phyloP scores from a whole-genome alignment of 1,140 invertebrate genomes.

The Sarcophaga peregrina region DNA sequence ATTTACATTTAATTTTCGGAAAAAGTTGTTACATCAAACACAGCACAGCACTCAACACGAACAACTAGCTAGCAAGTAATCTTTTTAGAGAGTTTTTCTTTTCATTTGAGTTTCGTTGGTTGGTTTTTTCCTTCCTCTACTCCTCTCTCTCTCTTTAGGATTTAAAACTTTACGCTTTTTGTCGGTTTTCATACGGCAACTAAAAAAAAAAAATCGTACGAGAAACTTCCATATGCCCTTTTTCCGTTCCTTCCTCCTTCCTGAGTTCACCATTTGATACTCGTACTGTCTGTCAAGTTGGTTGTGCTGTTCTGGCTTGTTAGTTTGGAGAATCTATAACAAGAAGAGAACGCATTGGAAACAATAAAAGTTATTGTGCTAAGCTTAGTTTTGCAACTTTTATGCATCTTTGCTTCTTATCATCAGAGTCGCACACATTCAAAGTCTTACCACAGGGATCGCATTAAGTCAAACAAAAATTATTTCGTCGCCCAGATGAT shows the following conservation, averaged over 20 bases:
- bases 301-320: neutral
- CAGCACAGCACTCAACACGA: neutral
- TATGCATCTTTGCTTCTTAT: constrained; percentile 13
- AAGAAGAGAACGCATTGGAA: neutral
- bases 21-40: neutral
- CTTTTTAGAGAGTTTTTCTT: neutral
- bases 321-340: neutral
- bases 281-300: neutral
- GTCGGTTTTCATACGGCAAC: neutral
- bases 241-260: too few relatives aligned
- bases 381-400: constrained; percentile 14
- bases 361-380: constrained; percentile 18
- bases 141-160: neutral
- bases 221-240: too few relatives aligned
- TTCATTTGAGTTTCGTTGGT: neutral
- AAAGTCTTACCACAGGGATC: neutral
- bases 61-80: neutral
- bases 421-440: neutral
- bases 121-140: neutral
- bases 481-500: neutral
- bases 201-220: too few relatives aligned
- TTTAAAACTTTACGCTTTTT: constrained; percentile 10
- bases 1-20: neutral
- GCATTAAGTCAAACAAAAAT: neutral
- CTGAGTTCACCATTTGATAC: too few relatives aligned